Percentiles rank a stretch among this genome's conserved stretches.
These are phyloP conservation scores for Gopherus flavomarginatus DNA, from an alignment of 2,113 vertebrate genomes.

Conservation along the genomic window DNA sequence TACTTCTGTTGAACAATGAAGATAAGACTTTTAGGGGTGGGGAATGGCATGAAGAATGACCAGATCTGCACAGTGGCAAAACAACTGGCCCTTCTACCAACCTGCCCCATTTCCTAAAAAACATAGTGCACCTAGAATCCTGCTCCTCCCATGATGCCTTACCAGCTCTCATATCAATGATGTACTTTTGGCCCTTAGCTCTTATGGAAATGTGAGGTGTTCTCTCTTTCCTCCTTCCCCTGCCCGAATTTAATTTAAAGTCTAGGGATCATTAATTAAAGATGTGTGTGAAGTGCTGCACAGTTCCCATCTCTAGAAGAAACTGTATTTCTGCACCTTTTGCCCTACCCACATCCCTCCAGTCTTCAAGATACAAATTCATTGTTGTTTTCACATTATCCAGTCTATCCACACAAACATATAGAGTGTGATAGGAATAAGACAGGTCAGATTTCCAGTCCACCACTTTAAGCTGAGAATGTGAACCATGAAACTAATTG, in stretches of 20 bases:
- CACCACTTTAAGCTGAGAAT: background rate
- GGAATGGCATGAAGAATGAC: background rate
- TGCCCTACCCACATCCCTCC: background rate
- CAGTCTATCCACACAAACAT: background rate
- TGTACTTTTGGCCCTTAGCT: background rate
- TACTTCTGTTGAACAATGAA: background rate
- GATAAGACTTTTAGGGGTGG: background rate
- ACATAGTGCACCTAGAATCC: background rate
- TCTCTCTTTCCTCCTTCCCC: no score
- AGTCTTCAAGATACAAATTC: background rate
- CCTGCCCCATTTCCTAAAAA: background rate
- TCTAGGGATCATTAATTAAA: background rate
- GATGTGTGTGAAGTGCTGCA: background rate
- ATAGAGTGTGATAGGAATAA: background rate
- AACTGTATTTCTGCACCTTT: background rate
- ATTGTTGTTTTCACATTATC: background rate
- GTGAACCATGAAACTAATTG: background rate
- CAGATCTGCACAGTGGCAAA: background rate
- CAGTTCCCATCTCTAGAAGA: background rate
- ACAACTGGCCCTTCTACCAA: background rate
- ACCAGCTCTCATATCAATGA: background rate
- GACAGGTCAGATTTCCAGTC: background rate
- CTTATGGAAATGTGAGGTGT: background rate
- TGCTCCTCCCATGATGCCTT: background rate
- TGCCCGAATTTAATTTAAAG: background rate